phyloP scores from a whole-genome alignment of 2,888 invertebrate genomes.

The Drosophila borealis region DNA sequence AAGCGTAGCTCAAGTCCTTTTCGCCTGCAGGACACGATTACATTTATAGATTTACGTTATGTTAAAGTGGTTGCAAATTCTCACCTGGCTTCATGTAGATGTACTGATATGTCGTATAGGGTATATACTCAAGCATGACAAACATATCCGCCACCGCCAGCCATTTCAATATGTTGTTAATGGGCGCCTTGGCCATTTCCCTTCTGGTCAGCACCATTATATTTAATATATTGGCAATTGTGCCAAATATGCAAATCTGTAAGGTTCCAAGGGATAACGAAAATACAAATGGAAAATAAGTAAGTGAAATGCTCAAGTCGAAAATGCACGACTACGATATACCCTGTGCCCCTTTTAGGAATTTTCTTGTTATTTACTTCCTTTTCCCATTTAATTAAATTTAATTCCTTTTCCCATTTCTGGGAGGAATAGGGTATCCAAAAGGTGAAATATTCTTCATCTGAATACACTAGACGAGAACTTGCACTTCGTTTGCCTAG shows the following conservation, averaged over 20 bases:
- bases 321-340: background rate
- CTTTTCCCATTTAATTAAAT: no score
- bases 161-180: constrained; percentile 93
- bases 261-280: background rate
- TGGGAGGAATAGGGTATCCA: no score
- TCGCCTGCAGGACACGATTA: constrained; percentile 87
- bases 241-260: constrained; percentile 94
- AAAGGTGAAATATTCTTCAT: no score
- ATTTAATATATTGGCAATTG: constrained; percentile 93
- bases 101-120: constrained; percentile 89
- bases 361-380: no score
- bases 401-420: no score
- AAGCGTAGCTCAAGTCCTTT: constrained; percentile 94
- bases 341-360: background rate
- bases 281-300: constrained; percentile 2
- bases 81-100: constrained; percentile 87
- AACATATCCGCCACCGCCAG: constrained; percentile 95
- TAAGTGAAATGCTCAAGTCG: background rate
- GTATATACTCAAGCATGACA: constrained; percentile 94
- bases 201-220: constrained; percentile 93
- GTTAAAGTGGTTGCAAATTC: background rate
- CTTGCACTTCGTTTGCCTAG: no score
- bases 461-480: no score
- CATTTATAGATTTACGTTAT: background rate
- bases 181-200: constrained; percentile 92